Evolutionary conservation across 2,797 vertebrate genomes (phyloP), one percentile per base, ranked within the genome.

Genomic region (Gambelia wislizenii): DNA sequence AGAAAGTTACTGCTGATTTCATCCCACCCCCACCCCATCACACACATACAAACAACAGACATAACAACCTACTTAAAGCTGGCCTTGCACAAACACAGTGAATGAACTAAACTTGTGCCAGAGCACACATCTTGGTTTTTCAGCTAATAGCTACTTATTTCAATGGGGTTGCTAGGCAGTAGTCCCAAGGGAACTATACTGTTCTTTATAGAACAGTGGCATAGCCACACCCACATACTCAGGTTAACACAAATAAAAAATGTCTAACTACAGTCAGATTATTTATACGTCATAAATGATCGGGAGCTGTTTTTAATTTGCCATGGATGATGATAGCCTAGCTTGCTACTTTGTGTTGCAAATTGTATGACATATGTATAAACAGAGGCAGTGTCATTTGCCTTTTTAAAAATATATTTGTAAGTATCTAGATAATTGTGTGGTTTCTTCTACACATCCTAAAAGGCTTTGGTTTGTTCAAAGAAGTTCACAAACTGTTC

Each of bases 1-100:
- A 67, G 33, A 81, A 90, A 56, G 82, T 79, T 67, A 85, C 47
- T 79, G 74, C 76, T 81, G 56, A 75, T 75, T 56, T n/a, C 6
- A 36, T 36, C 14, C 47, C n/a, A 47, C 36, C 20, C 5, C 47
- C 25, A 18, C 2, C 3, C 9, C 1, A 2, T 8, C 30, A n/a
- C 22, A 39, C 16, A 6, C 10, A 72, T 16, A 30, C 42, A 44
- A 44, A 27, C n/a, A 54, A 70, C 42, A 89, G 42, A 9, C 54
- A 64, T 52, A 80, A 67, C 27, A 67, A 74, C 61, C 83, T 47
- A 52, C 69, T 61, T 27, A 54, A 77, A 89, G 25, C 56, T 81
- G 84, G n/a, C 52, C 36, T 69, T n/a, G 6, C 54, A 82, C 4
- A 78, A 47, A 72, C 52, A 79, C 67, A 75, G 4, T 47, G 56